Conservation (phyloP, 2,797 vertebrate species). For the Lepus oiostolus region DNA sequence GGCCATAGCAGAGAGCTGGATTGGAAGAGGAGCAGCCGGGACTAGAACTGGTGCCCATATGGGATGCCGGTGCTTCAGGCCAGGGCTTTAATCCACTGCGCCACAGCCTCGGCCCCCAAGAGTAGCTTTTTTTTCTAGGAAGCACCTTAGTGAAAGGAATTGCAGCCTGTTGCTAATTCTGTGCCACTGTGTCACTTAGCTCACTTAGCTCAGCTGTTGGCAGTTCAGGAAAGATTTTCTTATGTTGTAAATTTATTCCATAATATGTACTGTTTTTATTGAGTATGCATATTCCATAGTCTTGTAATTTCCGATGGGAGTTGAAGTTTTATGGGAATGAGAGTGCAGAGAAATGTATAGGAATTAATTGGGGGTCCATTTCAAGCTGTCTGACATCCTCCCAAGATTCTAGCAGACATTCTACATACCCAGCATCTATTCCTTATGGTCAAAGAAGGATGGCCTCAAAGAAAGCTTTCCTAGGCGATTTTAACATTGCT, state of each 20-base stretch:
- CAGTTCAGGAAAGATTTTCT: conserved; percentile 50
- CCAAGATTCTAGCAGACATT: background rate
- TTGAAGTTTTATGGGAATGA: conserved; percentile 21
- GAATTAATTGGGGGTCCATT: background rate
- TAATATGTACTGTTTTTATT: conserved; percentile 4
- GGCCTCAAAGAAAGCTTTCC: background rate
- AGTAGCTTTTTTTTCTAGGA: background rate
- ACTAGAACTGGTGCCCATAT: too few relatives aligned
- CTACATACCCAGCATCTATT: background rate
- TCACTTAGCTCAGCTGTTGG: conserved; percentile 8
- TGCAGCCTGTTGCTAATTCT: conserved; percentile 31
- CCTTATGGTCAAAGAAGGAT: background rate
- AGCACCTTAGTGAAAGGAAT: background rate
- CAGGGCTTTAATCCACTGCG: too few relatives aligned
- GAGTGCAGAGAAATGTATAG: conserved; percentile 12
- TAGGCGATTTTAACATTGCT: background rate
- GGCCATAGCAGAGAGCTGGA: too few relatives aligned
- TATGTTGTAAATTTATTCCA: conserved; percentile 31
- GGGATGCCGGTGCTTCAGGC: too few relatives aligned
- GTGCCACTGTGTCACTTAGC: background rate
- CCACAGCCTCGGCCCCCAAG: too few relatives aligned
- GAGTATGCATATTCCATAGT: background rate
- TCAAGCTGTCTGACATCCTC: background rate
- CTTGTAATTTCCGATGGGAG: background rate
- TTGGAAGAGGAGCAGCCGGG: too few relatives aligned